phyloP scores from a whole-genome alignment of 2,113 vertebrate genomes.

The Fulmarus glacialis region DNA sequence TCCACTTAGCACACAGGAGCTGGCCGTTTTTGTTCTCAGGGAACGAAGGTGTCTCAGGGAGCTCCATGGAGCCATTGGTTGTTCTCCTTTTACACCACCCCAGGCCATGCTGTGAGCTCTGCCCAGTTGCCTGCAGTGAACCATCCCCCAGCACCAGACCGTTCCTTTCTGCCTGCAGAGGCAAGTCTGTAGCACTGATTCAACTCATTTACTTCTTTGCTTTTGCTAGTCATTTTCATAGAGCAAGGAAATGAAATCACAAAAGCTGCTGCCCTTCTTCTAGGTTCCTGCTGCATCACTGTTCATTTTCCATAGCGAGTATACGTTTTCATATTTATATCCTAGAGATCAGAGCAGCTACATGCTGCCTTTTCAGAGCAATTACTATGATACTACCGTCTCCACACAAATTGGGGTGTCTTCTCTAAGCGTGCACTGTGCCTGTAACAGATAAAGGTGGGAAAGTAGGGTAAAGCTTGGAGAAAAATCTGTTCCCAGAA shows the following conservation, averaged over 20 bases:
- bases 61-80: not conserved
- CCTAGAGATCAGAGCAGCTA: not conserved
- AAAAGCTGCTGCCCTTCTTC: not conserved
- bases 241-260: not conserved
- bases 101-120: conserved; percentile 36
- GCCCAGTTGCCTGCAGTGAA: conserved; percentile 28
- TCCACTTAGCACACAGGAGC: conserved; percentile 38
- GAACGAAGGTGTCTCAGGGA: not conserved
- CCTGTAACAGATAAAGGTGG: not conserved
- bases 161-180: not conserved
- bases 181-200: not conserved
- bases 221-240: not conserved
- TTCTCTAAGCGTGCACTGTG: not conserved
- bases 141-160: not conserved
- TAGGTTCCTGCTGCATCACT: not conserved
- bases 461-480: not conserved
- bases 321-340: not conserved
- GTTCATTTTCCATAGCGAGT: not conserved
- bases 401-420: not conserved
- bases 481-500: not conserved
- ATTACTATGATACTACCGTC: not conserved
- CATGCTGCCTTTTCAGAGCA: not conserved
- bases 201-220: not conserved
- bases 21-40: not conserved
- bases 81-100: not conserved